Base-by-base conservation (phyloP, 2,797 vertebrate species). In the Sebastes dallii region DNA sequence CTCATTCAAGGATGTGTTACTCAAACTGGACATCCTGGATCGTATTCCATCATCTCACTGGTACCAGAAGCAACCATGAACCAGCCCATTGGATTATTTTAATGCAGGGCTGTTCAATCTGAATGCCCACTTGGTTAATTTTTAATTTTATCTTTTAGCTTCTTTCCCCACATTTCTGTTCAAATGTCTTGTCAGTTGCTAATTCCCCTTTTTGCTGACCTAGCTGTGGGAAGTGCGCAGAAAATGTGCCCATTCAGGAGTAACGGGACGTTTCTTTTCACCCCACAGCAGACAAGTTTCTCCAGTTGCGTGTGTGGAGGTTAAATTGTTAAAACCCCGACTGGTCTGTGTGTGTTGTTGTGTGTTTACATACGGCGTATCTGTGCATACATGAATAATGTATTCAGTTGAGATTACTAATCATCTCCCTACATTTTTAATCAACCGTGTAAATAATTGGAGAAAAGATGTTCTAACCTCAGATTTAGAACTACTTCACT, bases 401-500 rank as follows among this genome's bases (percentile, higher is more conserved):
- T 58, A 73, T 75, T 55, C 10, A 62, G 10, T 42, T 66, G 2
- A 12, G 10, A 80, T 54, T 66, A 59, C 24, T 59, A 61, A 74
- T 65, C 16, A 61, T 76, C n/a, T 54, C 59, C 71, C 50, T 29
- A 72, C 39, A 79, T 77, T 68, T 60, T 52, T 50, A 78, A 66
- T 80, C 55, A 66, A 67, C 58, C 1, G 16, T 74, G 77, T 70
- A 55, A 84, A 78, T 81, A 82, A 80, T 79, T 72, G 29, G 11
- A 24, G 20, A 67, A 68, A 50, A 3, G 25, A 39, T 61, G 64
- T 67, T 72, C 24, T 55, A 30, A 77, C 29, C 55, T 72, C 24
- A 66, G 10, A 56, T 62, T 39, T 18, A 3, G 13, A 64, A 56
- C 67, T 25, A 27, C 14, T 72, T 39, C 25, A 16, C 58, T 46